Conservation (phyloP, 1,140 invertebrate genomes). For the Onthophagus taurus region DNA sequence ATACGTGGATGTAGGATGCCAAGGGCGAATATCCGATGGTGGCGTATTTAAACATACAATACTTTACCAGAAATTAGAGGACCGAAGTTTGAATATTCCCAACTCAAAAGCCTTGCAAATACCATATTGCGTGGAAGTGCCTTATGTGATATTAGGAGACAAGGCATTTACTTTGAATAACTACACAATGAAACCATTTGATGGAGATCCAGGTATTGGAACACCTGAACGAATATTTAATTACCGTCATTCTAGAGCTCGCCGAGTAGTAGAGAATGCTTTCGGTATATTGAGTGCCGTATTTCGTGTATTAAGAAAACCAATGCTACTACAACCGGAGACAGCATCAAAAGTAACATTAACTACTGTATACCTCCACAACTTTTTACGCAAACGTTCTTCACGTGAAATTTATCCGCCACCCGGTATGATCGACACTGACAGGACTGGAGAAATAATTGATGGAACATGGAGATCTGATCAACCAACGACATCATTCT, state of each 20-base stretch:
- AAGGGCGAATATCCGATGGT: too few relatives aligned
- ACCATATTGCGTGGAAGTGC: slow-evolving; percentile 20
- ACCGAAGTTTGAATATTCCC: slow-evolving; percentile 30
- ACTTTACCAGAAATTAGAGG: slow-evolving; percentile 14
- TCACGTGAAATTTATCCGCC: too few relatives aligned
- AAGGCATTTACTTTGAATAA: slow-evolving; percentile 31
- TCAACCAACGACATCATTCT: too few relatives aligned
- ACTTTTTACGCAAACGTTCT: too few relatives aligned
- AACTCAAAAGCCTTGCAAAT: slow-evolving; percentile 19
- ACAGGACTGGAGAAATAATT: too few relatives aligned
- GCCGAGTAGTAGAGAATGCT: slow-evolving; percentile 42
- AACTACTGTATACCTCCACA: too few relatives aligned
- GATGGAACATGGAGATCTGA: too few relatives aligned
- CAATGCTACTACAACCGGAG: slow-evolving; percentile 29
- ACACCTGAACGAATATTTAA: slow-evolving; percentile 31
- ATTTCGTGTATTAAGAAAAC: slow-evolving; percentile 37
- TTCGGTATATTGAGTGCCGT: slow-evolving; percentile 42
- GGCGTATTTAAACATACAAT: too few relatives aligned
- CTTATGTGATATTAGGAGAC: slow-evolving; percentile 33
- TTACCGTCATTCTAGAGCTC: slow-evolving; percentile 32
- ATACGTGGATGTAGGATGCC: too few relatives aligned
- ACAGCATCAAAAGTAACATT: too few relatives aligned
- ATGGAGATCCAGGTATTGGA: slow-evolving; percentile 17
- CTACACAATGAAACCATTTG: slow-evolving; percentile 24
- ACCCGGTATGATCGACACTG: too few relatives aligned